Percentiles rank a stretch among this genome's conserved stretches.
These are phyloP conservation scores for Centropyge bicolor DNA, from an alignment of 2,797 vertebrate species.

Conservation along the genomic window DNA sequence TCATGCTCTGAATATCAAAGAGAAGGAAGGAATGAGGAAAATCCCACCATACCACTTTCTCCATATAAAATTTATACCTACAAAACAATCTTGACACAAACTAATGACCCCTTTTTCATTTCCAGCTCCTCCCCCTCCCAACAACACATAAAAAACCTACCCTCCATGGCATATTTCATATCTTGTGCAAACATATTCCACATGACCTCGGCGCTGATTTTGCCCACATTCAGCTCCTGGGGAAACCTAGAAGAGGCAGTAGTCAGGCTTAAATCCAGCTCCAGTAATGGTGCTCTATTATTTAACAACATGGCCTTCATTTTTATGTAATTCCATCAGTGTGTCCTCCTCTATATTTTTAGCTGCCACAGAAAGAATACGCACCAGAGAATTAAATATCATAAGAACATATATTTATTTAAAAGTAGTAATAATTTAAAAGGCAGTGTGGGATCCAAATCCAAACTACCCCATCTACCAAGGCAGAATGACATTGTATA, in stretches of 20 bases:
- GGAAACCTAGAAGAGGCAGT: conserved; percentile 81
- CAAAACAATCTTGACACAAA: conserved; percentile 3
- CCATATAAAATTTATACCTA: not conserved
- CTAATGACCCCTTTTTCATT: too few relatives aligned
- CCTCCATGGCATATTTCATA: conserved; percentile 98
- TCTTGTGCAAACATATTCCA: conserved; percentile 99
- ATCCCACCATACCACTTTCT: not conserved
- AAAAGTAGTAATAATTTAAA: not conserved
- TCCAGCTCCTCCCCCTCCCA: not conserved
- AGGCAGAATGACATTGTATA: not conserved
- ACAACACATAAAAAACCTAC: conserved; percentile 77
- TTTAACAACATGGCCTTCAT: conserved; percentile 48
- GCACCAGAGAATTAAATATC: conserved; percentile 1
- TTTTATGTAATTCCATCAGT: conserved; percentile 41
- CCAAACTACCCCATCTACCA: not conserved
- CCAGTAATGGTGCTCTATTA: conserved; percentile 39
- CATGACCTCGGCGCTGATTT: conserved; percentile 98
- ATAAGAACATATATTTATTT: not conserved
- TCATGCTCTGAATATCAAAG: conserved; percentile 89
- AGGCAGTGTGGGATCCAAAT: not conserved
- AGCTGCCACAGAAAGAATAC: conserved; percentile 31
- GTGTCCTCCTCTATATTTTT: conserved; percentile 32
- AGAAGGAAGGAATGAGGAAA: conserved; percentile 39
- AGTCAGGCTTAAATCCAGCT: conserved; percentile 35
- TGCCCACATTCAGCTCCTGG: conserved; percentile 95